These are phyloP conservation scores for Melanophora roralis DNA, from an alignment of 2,888 invertebrate genomes.

Conservation along the genomic window DNA sequence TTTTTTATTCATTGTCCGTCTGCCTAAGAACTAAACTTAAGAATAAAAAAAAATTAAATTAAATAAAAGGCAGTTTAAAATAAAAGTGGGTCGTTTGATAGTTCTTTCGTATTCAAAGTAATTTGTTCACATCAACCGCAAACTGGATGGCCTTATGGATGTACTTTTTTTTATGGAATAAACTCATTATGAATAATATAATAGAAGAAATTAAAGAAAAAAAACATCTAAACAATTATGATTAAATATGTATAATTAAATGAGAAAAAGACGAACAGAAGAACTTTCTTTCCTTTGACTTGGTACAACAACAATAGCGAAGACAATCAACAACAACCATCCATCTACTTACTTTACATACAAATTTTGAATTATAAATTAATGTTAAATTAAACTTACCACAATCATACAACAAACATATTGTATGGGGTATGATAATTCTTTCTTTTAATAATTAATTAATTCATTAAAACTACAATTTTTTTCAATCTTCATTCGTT, in stretches of 20 bases:
- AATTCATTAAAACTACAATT: slow-evolving; percentile 48
- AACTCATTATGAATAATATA: slow-evolving; percentile 3
- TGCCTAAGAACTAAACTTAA: background rate
- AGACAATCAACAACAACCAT: background rate
- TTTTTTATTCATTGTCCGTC: background rate
- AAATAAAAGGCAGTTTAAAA: slow-evolving; percentile 13
- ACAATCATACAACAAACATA: background rate
- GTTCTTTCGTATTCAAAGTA: background rate
- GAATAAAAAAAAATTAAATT: background rate
- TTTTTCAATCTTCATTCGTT: background rate
- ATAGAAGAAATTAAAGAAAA: slow-evolving; percentile 9
- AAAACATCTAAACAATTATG: slow-evolving; percentile 49
- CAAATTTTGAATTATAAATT: slow-evolving; percentile 26
- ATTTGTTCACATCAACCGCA: slow-evolving; percentile 13
- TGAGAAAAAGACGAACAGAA: slow-evolving; percentile 10
- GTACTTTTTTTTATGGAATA: background rate
- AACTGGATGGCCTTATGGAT: background rate
- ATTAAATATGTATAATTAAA: slow-evolving; percentile 57
- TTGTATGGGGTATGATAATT: background rate
- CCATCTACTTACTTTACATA: no score
- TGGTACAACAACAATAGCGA: background rate
- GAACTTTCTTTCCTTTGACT: slow-evolving; percentile 40
- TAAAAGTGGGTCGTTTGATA: slow-evolving; percentile 35
- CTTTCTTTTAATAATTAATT: no score
- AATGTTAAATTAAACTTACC: background rate